phyloP scores from a whole-genome alignment of 2,888 invertebrate species.

The Tinea trinotella region DNA sequence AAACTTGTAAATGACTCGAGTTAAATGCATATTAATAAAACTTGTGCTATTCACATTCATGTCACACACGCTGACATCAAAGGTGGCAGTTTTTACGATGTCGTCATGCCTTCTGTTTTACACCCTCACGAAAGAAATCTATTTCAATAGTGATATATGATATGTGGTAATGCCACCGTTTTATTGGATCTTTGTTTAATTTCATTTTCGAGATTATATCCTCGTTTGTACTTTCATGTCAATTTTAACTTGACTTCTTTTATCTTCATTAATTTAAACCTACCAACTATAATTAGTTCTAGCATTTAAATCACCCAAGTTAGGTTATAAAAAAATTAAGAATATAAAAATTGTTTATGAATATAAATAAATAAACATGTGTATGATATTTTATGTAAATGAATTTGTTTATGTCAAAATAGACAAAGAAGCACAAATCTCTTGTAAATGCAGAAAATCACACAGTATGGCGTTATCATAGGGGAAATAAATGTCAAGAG shows the following conservation, averaged over 20 bases:
- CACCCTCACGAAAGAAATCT: slow-evolving; percentile 13
- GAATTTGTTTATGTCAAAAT: not conserved
- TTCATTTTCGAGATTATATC: too few relatives aligned
- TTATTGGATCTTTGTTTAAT: too few relatives aligned
- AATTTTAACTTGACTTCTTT: too few relatives aligned
- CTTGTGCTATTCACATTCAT: not conserved
- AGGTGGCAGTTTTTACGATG: slow-evolving; percentile 16
- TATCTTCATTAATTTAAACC: too few relatives aligned
- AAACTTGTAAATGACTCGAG: not conserved
- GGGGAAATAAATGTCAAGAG: slow-evolving; percentile 14
- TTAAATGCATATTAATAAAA: not conserved
- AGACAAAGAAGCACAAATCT: slow-evolving; percentile 1
- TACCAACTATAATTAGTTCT: too few relatives aligned
- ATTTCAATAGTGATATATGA: slow-evolving; percentile 14
- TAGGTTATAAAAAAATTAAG: too few relatives aligned
- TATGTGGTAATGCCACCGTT: not conserved
- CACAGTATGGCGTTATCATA: not conserved
- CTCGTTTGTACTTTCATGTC: too few relatives aligned
- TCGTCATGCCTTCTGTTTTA: slow-evolving; percentile 18
- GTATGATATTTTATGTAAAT: too few relatives aligned
- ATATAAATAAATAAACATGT: too few relatives aligned
- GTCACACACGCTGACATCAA: slow-evolving; percentile 8
- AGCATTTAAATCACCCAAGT: too few relatives aligned
- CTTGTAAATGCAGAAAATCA: slow-evolving; percentile 17
- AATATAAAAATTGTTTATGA: too few relatives aligned